These are phyloP conservation scores for Melieria crassipennis DNA, from an alignment of 2,888 invertebrate genomes.

Conservation along the genomic window DNA sequence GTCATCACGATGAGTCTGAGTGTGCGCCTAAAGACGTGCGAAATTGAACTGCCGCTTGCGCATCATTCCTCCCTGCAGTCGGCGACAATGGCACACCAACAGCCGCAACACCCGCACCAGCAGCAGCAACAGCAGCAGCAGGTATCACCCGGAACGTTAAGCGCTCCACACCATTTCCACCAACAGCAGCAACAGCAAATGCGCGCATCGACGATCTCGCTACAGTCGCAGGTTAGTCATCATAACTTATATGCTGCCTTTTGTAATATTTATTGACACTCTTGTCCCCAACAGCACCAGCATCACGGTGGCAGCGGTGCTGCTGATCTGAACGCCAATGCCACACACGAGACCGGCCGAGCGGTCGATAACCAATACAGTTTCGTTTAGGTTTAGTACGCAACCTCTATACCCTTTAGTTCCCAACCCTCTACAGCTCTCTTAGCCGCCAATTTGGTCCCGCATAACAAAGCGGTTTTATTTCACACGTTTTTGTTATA, in stretches of 20 bases:
- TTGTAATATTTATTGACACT: neutral
- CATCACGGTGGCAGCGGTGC: slow-evolving; percentile 43
- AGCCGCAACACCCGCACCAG: slow-evolving; percentile 34
- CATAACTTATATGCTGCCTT: neutral
- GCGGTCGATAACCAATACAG: slow-evolving; percentile 89
- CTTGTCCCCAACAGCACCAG: slow-evolving; percentile 33
- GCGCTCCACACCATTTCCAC: slow-evolving; percentile 28
- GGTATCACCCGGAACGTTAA: too few relatives aligned
- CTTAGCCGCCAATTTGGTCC: too few relatives aligned
- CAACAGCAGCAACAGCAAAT: slow-evolving; percentile 44
- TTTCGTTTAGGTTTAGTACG: slow-evolving; percentile 69
- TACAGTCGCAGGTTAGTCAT: slow-evolving; percentile 48
- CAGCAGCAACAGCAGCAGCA: slow-evolving; percentile 31
- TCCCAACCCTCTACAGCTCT: too few relatives aligned
- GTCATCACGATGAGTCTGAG: slow-evolving; percentile 66
- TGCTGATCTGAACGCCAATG: slow-evolving; percentile 37
- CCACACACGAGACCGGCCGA: slow-evolving; percentile 62
- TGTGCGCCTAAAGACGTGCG: slow-evolving; percentile 66
- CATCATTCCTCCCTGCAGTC: slow-evolving; percentile 29
- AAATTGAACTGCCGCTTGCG: slow-evolving; percentile 64
- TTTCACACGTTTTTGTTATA: too few relatives aligned
- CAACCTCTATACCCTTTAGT: neutral
- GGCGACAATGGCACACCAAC: slow-evolving; percentile 45
- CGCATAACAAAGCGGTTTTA: too few relatives aligned
- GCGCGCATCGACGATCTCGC: slow-evolving; percentile 55